A percentile compares a stretch with the other conserved stretches of the same genome.
phyloP scores from a whole-genome alignment of 2,113 vertebrate genomes.

The Bujurquina vittata region DNA sequence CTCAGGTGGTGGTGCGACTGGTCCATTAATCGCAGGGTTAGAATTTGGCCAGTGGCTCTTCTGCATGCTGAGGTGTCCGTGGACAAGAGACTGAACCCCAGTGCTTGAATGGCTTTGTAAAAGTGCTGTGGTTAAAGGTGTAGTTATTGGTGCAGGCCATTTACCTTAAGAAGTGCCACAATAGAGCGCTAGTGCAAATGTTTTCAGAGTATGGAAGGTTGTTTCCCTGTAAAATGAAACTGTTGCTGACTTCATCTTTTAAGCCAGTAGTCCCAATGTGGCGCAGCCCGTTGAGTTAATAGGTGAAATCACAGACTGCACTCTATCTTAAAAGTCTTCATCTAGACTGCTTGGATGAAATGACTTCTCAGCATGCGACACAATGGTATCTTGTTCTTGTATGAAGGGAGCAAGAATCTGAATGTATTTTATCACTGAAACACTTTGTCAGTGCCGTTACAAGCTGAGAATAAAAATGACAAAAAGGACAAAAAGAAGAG shows the following conservation, averaged over 20 bases:
- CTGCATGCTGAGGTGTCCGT: not conserved
- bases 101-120: not conserved
- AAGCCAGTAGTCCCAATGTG: conserved; percentile 40
- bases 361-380: conserved; percentile 20
- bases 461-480: conserved; percentile 8
- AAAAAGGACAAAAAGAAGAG: not conserved
- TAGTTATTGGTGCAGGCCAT: no score
- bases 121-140: not conserved
- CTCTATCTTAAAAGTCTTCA: conserved; percentile 35
- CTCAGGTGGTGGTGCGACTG: not conserved
- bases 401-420: conserved; percentile 5
- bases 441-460: conserved; percentile 6
- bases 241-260: conserved; percentile 17
- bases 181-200: not conserved
- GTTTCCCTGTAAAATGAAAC: conserved; percentile 9
- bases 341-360: conserved; percentile 9
- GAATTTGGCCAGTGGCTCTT: not conserved
- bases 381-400: not conserved
- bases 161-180: not conserved
- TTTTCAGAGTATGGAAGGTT: not conserved
- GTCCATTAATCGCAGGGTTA: not conserved
- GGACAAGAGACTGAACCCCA: not conserved
- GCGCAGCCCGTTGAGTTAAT: conserved; percentile 45
- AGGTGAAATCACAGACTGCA: conserved; percentile 36
- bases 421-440: not conserved